Evolutionary conservation across 1,140 invertebrate genomes (phyloP).

Genomic region (Ips typographus): DNA sequence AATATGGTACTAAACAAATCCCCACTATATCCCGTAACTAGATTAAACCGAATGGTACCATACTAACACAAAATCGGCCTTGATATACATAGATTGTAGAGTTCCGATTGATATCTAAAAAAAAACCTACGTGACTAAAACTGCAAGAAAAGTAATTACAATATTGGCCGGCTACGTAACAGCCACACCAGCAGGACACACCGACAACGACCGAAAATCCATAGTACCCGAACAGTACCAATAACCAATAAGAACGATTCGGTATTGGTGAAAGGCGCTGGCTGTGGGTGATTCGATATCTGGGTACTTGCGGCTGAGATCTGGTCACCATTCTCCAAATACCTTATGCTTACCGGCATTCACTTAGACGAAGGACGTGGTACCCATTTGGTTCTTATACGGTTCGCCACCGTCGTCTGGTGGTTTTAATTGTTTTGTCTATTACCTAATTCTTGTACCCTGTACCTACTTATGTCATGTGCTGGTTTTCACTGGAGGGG

Average conservation of each 20-base stretch:
- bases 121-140: constrained; percentile 19
- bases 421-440: neutral
- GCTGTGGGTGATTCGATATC: constrained; percentile 28
- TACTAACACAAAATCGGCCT: neutral
- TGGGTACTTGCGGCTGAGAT: constrained; percentile 22
- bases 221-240: neutral
- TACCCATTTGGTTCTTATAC: constrained; percentile 28
- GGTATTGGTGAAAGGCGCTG: constrained; percentile 25
- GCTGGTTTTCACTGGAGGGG: too few relatives aligned
- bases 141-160: constrained; percentile 2
- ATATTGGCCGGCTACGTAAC: constrained; percentile 14
- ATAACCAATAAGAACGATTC: constrained; percentile 10
- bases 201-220: constrained; percentile 19
- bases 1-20: too few relatives aligned
- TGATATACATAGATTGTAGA: neutral
- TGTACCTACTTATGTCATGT: too few relatives aligned
- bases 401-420: neutral
- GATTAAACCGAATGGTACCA: neutral
- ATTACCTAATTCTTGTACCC: neutral
- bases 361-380: constrained; percentile 30
- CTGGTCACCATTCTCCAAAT: constrained; percentile 30
- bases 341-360: constrained; percentile 31
- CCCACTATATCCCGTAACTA: neutral
- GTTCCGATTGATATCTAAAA: constrained; percentile 14
- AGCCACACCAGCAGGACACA: constrained; percentile 25